Evolutionary conservation across 2,797 vertebrate genomes (phyloP), one percentile per base, ranked within the genome.

Genomic region (Mormyrus proboscirostris): DNA sequence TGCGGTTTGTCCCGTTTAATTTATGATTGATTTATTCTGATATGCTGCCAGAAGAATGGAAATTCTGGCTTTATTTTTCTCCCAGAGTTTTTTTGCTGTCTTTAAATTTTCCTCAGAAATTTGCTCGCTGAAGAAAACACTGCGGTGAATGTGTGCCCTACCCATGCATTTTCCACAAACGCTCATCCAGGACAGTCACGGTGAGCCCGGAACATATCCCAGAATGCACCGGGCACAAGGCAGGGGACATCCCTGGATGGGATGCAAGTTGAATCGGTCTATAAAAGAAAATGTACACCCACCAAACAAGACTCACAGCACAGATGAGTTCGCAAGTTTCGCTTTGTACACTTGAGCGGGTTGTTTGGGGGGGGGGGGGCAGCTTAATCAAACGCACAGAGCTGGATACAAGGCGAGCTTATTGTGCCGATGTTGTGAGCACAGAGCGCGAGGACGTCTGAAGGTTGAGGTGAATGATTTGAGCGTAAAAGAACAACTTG

Each of bases 391-490:
- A 33, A 33, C 50, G n/a, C 51, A 33, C 85, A 38, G 85, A 29
- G 14, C 25, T 4, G 25, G 83, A 41, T 41, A 55, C 50, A 33
- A 10, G 10, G 8, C 2, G 1, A 62, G 86, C n/a, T 19, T 22
- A 47, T 49, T 65, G 55, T 62, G 33, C 59, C 16, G 16, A 22
- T 10, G 29, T 10, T 87, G 57, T 47, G 41, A 51, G 19, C 33
- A 44, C 19, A 62, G 38, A 8, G 16, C 9, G 59, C 55, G 2
- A 65, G 86, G 86, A 65, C 57, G 10, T 41, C 33, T 51, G 50
- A 65, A 88, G 57, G 55, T 44, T 88, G 57, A 62, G 25, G 84
- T 55, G 50, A 88, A 57, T 88, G 57, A 62, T 88, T 88, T 86
- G 50, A 25, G 86, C n/a, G 38, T 41, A 47, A 62, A 51, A 86